These are phyloP conservation scores for Andricus curvator DNA, from an alignment of 2,888 invertebrate genomes.

Conservation along the genomic window DNA sequence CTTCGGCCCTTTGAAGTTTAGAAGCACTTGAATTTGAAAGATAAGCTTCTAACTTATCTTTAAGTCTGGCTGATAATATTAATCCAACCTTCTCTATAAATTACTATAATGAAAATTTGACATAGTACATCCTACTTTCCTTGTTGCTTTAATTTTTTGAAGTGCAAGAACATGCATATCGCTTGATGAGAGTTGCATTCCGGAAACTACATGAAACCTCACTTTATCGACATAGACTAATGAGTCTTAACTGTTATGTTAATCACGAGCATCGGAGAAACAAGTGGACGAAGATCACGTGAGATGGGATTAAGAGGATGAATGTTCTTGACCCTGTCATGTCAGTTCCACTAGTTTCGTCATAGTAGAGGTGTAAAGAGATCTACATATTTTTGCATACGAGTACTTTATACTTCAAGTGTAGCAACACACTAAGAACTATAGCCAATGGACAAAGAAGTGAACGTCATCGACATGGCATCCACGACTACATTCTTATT, in stretches of 20 bases:
- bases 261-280: conserved; percentile 24
- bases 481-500: conserved; percentile 16
- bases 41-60: background rate
- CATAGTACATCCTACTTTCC: background rate
- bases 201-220: conserved; percentile 32
- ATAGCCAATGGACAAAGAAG: conserved; percentile 4
- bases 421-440: background rate
- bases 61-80: background rate
- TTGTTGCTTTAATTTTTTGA: background rate
- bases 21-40: background rate
- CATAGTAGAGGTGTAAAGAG: conserved; percentile 32
- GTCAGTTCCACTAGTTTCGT: conserved; percentile 28
- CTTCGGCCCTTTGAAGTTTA: background rate
- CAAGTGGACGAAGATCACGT: conserved; percentile 24
- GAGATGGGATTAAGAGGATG: background rate
- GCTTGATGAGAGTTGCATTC: conserved; percentile 17
- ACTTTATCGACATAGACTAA: conserved; percentile 31
- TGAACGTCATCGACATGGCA: conserved; percentile 14
- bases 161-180: conserved; percentile 15
- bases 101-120: background rate
- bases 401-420: conserved; percentile 3
- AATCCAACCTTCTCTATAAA: background rate
- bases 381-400: conserved; percentile 39
- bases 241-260: conserved; percentile 37
- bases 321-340: conserved; percentile 35